Base-by-base conservation (phyloP, 2,888 invertebrate species). In the Tetranychus piercei region DNA sequence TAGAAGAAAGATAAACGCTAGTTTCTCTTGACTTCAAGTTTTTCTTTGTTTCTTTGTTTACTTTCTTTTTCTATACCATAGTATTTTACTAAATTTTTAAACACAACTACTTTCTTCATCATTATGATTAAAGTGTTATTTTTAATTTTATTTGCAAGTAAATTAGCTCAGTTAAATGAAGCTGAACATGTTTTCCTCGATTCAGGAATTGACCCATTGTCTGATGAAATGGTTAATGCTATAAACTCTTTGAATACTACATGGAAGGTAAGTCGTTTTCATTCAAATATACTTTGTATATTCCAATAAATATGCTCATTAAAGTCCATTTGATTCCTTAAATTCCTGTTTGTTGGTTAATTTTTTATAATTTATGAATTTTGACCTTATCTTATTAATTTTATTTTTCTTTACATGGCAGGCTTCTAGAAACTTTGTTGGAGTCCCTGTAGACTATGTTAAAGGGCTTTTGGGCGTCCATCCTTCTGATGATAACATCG, bases 221-320 rank as follows among this genome's bases (percentile, higher is more conserved):
- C 89, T 1, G 86, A 90, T 80, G 87, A 88, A 74, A 89, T 89
- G 81, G 89, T 90, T 78, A 81, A 87, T 73, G 82, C 86, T 77
- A 87, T 92, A 76, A 90, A 90, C 81, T 82, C 83, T n/a, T 83
- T 87, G 79, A 86, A 88, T 76, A 84, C 85, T 43, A 87, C 88
- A 75, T 92, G 92, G 92, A 88, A 84, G 83, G 87, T 87, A 82
- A 73, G 44, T 45, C 44, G 5, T 11, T 20, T 11, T n/a, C 18
- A 23, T 70, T 1, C 1, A 15, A 43, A 43, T 7, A 6, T 18
- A 71, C 22, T 45, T 72, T 34, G 4, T 5, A 20, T 34, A 11
- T 34, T 15, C 9, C 18, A 34, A 43, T 9, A 8, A 67, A 7
- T n/a, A 18, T 67, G 8, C 9, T 34, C 43, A 71, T 44, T 15